These are phyloP conservation scores for Ibycter americanus DNA, from an alignment of 2,797 vertebrate genomes.

Conservation along the genomic window DNA sequence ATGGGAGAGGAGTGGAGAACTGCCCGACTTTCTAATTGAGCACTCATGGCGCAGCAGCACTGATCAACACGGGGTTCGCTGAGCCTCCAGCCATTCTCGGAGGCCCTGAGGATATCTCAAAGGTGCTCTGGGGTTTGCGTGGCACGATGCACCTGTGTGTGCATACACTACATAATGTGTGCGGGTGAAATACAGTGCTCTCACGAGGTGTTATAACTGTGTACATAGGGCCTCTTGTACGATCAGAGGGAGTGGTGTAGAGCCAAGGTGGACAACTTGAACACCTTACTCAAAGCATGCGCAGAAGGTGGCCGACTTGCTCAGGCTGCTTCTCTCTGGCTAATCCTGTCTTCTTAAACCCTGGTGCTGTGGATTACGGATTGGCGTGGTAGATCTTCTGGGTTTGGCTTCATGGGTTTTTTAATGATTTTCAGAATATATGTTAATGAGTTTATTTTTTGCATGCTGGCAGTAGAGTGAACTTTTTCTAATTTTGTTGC, in stretches of 20 bases:
- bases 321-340: neutral
- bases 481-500: neutral
- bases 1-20: rapidly evolving
- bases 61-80: rapidly evolving
- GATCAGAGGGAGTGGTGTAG: rapidly evolving
- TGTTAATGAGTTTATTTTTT: neutral
- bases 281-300: rapidly evolving
- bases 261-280: neutral
- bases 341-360: neutral
- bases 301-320: rapidly evolving
- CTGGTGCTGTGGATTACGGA: neutral
- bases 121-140: neutral
- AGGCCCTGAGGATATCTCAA: neutral
- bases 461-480: neutral
- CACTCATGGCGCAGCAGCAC: rapidly evolving
- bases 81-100: neutral
- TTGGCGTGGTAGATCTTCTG: neutral
- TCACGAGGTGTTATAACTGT: rapidly evolving
- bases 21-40: rapidly evolving
- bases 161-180: rapidly evolving
- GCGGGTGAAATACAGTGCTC: rapidly evolving
- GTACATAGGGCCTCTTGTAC: rapidly evolving
- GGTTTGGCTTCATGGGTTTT: rapidly evolving
- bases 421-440: neutral
- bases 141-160: rapidly evolving